Conservation (phyloP, 1,140 invertebrate species). For the Drosophila hydei region DNA sequence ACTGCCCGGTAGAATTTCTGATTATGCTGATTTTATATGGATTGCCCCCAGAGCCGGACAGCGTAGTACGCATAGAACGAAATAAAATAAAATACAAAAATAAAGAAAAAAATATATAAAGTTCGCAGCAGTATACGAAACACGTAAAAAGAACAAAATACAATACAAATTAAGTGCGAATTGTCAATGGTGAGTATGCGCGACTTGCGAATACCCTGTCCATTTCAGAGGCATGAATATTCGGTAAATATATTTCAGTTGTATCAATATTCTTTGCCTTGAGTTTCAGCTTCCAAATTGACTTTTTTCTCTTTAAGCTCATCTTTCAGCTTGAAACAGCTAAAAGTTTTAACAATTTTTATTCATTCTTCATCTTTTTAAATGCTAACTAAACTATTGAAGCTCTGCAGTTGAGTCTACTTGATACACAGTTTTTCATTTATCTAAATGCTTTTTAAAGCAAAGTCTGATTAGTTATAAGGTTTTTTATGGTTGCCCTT, state of each 20-base stretch:
- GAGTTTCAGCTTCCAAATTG: too few species aligned
- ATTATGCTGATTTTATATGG: conserved; percentile 82
- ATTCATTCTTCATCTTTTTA: too few species aligned
- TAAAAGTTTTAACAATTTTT: too few species aligned
- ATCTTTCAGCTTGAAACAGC: too few species aligned
- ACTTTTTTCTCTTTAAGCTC: too few species aligned
- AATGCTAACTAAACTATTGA: too few species aligned
- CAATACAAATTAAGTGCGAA: conserved; percentile 47
- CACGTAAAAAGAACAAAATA: conserved; percentile 76
- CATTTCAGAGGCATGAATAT: background rate
- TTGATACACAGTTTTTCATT: too few species aligned
- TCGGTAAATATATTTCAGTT: background rate
- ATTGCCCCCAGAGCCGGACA: conserved; percentile 37
- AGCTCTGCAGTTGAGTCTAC: too few species aligned
- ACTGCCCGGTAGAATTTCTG: conserved; percentile 78
- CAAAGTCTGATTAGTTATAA: too few species aligned
- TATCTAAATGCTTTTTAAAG: too few species aligned
- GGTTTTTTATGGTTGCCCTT: too few species aligned
- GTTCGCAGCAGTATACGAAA: conserved; percentile 48
- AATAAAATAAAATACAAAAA: conserved; percentile 68
- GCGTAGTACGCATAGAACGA: conserved; percentile 72
- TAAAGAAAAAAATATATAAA: conserved; percentile 49
- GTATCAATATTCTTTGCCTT: background rate
- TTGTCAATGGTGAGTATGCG: background rate
- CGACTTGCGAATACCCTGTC: conserved; percentile 16